Evolutionary conservation across 2,113 vertebrate species (phyloP).

Genomic region (Solea solea): DNA sequence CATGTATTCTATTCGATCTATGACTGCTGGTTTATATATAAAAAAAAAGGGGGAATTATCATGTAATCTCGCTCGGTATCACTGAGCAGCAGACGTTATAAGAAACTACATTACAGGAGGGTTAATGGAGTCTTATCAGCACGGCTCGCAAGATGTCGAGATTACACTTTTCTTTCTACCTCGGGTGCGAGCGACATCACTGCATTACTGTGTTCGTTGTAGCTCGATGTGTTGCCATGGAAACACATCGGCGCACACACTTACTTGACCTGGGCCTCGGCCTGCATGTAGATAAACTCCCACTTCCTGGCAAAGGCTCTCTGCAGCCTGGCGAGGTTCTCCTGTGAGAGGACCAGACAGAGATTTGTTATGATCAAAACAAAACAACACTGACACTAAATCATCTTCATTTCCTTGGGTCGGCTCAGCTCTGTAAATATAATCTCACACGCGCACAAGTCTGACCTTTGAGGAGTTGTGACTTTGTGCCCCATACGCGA

Average conservation of each 20-base stretch:
- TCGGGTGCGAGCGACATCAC: conserved; percentile 17
- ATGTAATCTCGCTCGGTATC: not conserved
- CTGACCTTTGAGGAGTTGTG: conserved; percentile 30
- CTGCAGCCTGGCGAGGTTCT: conserved; percentile 97
- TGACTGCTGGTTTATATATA: no score
- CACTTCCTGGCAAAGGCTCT: conserved; percentile 98
- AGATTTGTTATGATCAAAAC: not conserved
- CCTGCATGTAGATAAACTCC: conserved; percentile 99
- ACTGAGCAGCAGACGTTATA: not conserved
- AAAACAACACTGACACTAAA: not conserved
- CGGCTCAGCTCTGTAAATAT: not conserved
- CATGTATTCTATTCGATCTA: no score
- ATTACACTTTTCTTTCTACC: conserved; percentile 6
- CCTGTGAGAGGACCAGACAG: conserved; percentile 79
- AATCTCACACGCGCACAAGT: not conserved
- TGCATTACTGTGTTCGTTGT: not conserved
- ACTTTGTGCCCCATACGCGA: conserved; percentile 3
- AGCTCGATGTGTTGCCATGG: conserved; percentile 49
- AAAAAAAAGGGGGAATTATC: not conserved
- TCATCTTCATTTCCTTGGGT: not conserved
- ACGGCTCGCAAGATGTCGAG: not conserved
- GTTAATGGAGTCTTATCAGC: not conserved
- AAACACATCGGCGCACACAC: conserved; percentile 71
- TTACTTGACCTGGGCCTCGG: conserved; percentile 99
- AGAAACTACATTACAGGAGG: not conserved